Percentiles rank a stretch among this genome's conserved stretches.
These are phyloP conservation scores for Drymonia ruficornis DNA, from an alignment of 2,888 invertebrate species.

Conservation along the genomic window DNA sequence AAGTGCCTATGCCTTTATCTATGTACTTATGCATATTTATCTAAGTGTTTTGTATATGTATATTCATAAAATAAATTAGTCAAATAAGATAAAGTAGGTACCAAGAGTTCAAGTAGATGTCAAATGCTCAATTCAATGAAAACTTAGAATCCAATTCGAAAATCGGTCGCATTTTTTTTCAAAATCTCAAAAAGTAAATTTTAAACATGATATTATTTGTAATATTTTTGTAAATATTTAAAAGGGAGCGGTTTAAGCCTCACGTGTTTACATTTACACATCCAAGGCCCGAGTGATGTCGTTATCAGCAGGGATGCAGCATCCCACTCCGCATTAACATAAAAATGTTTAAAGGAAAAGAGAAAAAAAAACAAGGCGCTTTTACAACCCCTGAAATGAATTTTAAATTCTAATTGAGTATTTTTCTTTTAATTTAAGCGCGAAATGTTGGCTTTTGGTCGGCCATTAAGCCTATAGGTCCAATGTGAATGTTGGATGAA, in stretches of 20 bases:
- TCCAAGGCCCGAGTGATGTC: background rate
- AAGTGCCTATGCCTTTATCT: too few species aligned
- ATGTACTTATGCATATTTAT: too few species aligned
- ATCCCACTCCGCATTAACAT: background rate
- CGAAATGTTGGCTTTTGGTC: background rate
- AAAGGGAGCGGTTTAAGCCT: background rate
- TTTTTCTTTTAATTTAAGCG: slow-evolving; percentile 3
- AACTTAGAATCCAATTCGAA: too few species aligned
- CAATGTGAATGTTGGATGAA: background rate
- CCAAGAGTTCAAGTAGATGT: too few species aligned
- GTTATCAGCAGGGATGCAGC: background rate
- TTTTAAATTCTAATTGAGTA: slow-evolving; percentile 1
- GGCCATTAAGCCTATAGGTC: background rate
- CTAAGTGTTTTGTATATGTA: too few species aligned
- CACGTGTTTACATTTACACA: background rate
- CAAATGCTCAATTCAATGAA: too few species aligned
- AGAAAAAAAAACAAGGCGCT: background rate
- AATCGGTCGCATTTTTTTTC: too few species aligned
- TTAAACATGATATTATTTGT: too few species aligned
- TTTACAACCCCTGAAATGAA: background rate
- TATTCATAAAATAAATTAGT: too few species aligned
- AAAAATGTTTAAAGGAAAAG: background rate
- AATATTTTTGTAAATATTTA: too few species aligned
- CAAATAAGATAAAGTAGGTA: too few species aligned
- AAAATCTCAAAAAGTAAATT: too few species aligned